Conservation (phyloP, 1,140 invertebrate species). For the Scaptomyza graminum region DNA sequence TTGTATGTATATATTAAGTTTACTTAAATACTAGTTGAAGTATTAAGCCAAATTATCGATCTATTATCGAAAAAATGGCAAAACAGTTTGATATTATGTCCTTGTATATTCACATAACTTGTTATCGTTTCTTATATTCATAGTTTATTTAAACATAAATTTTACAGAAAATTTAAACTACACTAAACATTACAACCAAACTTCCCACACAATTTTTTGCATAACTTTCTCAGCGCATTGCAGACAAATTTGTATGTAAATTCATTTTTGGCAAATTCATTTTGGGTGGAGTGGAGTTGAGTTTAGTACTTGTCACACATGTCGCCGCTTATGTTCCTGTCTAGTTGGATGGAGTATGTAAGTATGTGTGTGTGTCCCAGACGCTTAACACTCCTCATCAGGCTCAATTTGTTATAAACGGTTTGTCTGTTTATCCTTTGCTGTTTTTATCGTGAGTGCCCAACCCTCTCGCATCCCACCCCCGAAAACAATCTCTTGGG, state of each 20-base stretch:
- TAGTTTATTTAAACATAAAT: background rate
- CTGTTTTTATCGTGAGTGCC: slow-evolving; percentile 39
- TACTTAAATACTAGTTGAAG: too few relatives aligned
- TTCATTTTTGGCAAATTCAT: slow-evolving; percentile 46
- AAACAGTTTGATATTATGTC: too few relatives aligned
- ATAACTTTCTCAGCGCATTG: slow-evolving; percentile 33
- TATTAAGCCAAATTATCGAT: too few relatives aligned
- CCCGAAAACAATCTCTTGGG: slow-evolving; percentile 3
- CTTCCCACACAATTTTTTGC: slow-evolving; percentile 48
- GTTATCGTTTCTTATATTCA: background rate
- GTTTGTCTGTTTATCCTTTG: slow-evolving; percentile 60
- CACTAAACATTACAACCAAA: slow-evolving; percentile 24
- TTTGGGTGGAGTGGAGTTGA: slow-evolving; percentile 29
- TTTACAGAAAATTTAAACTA: background rate
- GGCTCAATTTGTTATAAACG: slow-evolving; percentile 77
- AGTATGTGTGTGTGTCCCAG: slow-evolving; percentile 21
- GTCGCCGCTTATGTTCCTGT: slow-evolving; percentile 61
- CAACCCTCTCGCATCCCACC: slow-evolving; percentile 1
- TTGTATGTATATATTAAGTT: too few relatives aligned
- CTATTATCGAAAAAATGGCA: too few relatives aligned
- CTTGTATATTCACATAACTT: background rate
- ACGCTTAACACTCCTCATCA: slow-evolving; percentile 73
- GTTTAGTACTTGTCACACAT: slow-evolving; percentile 75
- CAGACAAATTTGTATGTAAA: slow-evolving; percentile 82
- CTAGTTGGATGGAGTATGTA: background rate